phyloP scores from a whole-genome alignment of 2,797 vertebrate species.

The Poeciliopsis presidionis region DNA sequence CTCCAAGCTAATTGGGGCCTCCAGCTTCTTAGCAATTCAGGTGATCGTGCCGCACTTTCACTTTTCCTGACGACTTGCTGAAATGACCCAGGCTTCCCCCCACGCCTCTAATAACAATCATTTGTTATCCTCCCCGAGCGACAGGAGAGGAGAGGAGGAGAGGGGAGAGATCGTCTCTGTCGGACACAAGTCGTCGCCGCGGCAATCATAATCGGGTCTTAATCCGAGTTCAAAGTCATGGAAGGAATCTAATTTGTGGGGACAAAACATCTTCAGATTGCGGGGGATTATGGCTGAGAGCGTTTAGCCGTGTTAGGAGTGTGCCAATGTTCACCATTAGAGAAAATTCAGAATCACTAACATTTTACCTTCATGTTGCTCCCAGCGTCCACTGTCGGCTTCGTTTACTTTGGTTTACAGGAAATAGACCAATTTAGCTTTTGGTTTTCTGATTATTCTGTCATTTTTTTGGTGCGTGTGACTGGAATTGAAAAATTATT shows the following conservation, averaged over 20 bases:
- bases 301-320: constrained; percentile 17
- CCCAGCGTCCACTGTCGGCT: not conserved
- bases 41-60: constrained; percentile 68
- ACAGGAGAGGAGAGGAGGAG: not conserved
- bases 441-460: not conserved
- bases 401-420: not conserved
- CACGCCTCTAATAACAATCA: constrained; percentile 62
- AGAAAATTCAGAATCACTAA: not conserved
- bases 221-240: constrained; percentile 68
- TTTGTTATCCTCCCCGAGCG: constrained; percentile 58
- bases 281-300: constrained; percentile 38
- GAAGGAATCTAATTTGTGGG: constrained; percentile 46
- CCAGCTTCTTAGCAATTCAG: constrained; percentile 56
- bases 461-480: not conserved
- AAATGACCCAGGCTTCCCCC: constrained; percentile 61
- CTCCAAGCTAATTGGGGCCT: constrained; percentile 57
- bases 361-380: not conserved
- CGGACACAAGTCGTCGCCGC: constrained; percentile 70
- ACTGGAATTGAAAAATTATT: not conserved
- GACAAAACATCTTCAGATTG: constrained; percentile 43
- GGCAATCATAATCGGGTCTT: constrained; percentile 45
- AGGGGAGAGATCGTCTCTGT: constrained; percentile 41
- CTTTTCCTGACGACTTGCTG: constrained; percentile 50
- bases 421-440: not conserved
- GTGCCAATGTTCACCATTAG: constrained; percentile 4